Conservation (phyloP, 2,113 vertebrate species). For the Capreolus pygargus region DNA sequence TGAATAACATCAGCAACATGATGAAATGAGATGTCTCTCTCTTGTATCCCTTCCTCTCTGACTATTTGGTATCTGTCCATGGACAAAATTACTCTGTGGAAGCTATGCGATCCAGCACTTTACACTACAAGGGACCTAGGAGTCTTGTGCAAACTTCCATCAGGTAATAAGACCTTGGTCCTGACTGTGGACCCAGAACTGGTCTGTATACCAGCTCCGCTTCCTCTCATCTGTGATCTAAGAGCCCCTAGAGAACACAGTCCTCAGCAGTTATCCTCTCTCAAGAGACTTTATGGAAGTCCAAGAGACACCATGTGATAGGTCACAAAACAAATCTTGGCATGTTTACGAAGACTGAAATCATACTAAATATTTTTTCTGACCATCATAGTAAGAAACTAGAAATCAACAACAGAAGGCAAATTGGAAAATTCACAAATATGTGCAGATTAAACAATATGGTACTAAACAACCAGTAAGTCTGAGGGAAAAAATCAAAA, state of each 20-base stretch:
- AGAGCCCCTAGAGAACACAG: neutral
- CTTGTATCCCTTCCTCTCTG: neutral
- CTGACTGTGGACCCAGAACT: neutral
- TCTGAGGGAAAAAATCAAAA: neutral
- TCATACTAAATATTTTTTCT: neutral
- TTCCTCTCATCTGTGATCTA: neutral
- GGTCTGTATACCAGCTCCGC: neutral
- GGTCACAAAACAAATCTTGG: neutral
- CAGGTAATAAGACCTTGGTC: neutral
- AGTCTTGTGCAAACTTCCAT: neutral
- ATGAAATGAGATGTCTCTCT: neutral
- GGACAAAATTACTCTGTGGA: neutral
- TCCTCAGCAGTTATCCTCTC: neutral
- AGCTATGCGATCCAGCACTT: neutral
- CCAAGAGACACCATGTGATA: neutral
- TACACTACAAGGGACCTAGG: neutral
- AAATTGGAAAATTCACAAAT: neutral
- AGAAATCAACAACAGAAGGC: neutral
- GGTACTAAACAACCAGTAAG: neutral
- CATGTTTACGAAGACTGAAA: neutral
- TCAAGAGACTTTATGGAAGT: neutral
- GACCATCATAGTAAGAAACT: neutral
- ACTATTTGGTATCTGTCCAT: neutral
- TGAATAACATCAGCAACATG: neutral
- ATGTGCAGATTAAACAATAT: neutral